phyloP scores from a whole-genome alignment of 2,797 vertebrate species.

The Phyllotis vaccarum region DNA sequence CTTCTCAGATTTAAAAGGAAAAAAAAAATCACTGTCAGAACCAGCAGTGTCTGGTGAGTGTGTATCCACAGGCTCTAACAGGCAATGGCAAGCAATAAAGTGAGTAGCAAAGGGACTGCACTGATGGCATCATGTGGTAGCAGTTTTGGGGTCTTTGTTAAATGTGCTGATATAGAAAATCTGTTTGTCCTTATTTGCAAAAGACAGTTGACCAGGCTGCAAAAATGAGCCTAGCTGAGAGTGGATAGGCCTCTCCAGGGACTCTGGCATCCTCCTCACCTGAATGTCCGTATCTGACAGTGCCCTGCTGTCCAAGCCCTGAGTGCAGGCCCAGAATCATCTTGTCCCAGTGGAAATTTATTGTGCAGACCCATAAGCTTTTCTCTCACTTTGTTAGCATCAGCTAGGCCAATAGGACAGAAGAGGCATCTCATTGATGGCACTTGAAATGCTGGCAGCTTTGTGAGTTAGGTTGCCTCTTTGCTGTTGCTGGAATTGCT shows the following conservation, averaged over 20 bases:
- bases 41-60: conserved; percentile 57
- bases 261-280: conserved; percentile 57
- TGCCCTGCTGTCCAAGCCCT: conserved; percentile 54
- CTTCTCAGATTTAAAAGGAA: conserved; percentile 71
- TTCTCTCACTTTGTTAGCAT: conserved; percentile 54
- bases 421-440: conserved; percentile 29
- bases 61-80: conserved; percentile 31
- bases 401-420: conserved; percentile 53
- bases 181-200: conserved; percentile 33
- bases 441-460: conserved; percentile 78
- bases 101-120: conserved; percentile 25
- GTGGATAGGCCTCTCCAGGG: neutral
- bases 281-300: neutral
- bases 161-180: neutral
- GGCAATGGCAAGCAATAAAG: neutral
- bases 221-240: conserved; percentile 5
- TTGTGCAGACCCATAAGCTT: conserved; percentile 77
- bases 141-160: neutral
- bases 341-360: conserved; percentile 45
- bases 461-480: conserved; percentile 66
- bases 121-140: neutral
- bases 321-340: conserved; percentile 9
- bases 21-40: conserved; percentile 60
- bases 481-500: conserved; percentile 61
- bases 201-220: conserved; percentile 27